These are phyloP conservation scores for Zapus hudsonius DNA, from an alignment of 2,113 vertebrate genomes.

Conservation along the genomic window DNA sequence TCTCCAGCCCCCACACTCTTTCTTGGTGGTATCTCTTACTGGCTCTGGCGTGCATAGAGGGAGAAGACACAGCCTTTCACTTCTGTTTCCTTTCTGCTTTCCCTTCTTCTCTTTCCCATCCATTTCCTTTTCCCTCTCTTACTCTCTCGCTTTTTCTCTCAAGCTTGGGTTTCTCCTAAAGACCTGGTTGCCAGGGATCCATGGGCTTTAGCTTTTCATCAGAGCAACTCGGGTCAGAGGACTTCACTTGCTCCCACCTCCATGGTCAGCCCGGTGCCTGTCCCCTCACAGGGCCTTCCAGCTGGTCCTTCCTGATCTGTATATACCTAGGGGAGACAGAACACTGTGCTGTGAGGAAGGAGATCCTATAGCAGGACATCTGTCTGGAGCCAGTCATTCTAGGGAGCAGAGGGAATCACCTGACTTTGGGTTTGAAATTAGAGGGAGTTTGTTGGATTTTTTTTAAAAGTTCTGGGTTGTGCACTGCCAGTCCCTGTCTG, in stretches of 20 bases:
- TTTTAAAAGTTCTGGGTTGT: background rate
- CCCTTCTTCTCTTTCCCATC: background rate
- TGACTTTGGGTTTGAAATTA: background rate
- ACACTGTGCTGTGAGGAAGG: background rate
- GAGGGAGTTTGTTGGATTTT: background rate
- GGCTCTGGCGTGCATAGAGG: background rate
- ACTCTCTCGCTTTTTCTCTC: background rate
- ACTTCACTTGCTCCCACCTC: background rate
- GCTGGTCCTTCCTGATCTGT: background rate
- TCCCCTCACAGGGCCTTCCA: background rate
- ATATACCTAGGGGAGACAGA: background rate
- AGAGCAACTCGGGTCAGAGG: background rate
- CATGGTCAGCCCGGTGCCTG: background rate
- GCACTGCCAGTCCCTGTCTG: background rate
- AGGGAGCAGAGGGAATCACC: background rate
- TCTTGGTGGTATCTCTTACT: background rate
- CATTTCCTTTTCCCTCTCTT: background rate
- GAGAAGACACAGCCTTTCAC: background rate
- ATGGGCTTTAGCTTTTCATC: background rate
- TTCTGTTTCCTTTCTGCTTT: background rate
- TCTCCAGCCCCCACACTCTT: too few species aligned
- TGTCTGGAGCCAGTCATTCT: rapidly evolving
- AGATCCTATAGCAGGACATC: background rate
- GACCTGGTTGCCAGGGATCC: rapidly evolving
- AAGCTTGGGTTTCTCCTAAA: background rate